Evolutionary conservation across 2,797 vertebrate species (phyloP).

Genomic region (Scarus forsteni): DNA sequence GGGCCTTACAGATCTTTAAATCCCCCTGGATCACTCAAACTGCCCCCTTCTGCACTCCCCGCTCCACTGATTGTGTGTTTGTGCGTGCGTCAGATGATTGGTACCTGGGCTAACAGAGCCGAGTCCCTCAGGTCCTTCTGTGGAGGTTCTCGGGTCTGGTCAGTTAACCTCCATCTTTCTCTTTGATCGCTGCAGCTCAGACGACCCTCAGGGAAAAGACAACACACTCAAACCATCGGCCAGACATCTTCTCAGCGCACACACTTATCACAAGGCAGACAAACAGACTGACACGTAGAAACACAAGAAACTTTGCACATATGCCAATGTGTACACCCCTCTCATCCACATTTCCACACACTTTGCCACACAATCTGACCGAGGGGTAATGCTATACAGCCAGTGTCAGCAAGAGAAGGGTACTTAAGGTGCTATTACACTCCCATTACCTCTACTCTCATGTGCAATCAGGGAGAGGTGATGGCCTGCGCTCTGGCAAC

Average conservation of each 20-base stretch:
- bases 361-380: slow-evolving; percentile 56
- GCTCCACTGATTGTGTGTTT: slow-evolving; percentile 69
- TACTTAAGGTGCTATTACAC: slow-evolving; percentile 84
- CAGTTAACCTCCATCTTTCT: slow-evolving; percentile 84
- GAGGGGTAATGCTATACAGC: slow-evolving; percentile 79
- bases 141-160: slow-evolving; percentile 83
- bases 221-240: slow-evolving; percentile 67
- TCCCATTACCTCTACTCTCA: slow-evolving; percentile 83
- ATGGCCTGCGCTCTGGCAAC: slow-evolving; percentile 80
- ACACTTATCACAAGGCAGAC: slow-evolving; percentile 46
- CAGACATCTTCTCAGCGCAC: slow-evolving; percentile 49
- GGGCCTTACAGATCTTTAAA: slow-evolving; percentile 78
- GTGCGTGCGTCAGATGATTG: slow-evolving; percentile 76
- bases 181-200: slow-evolving; percentile 79
- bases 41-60: slow-evolving; percentile 63
- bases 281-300: slow-evolving; percentile 57
- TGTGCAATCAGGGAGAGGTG: slow-evolving; percentile 81
- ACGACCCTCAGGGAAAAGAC: slow-evolving; percentile 80
- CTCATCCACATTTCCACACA: slow-evolving; percentile 21
- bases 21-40: slow-evolving; percentile 73
- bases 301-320: slow-evolving; percentile 47
- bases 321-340: slow-evolving; percentile 48
- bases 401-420: slow-evolving; percentile 79
- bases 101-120: slow-evolving; percentile 77
- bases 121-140: slow-evolving; percentile 81